Evolutionary conservation across 1,140 invertebrate genomes (phyloP).

Genomic region (Pissodes strobi): DNA sequence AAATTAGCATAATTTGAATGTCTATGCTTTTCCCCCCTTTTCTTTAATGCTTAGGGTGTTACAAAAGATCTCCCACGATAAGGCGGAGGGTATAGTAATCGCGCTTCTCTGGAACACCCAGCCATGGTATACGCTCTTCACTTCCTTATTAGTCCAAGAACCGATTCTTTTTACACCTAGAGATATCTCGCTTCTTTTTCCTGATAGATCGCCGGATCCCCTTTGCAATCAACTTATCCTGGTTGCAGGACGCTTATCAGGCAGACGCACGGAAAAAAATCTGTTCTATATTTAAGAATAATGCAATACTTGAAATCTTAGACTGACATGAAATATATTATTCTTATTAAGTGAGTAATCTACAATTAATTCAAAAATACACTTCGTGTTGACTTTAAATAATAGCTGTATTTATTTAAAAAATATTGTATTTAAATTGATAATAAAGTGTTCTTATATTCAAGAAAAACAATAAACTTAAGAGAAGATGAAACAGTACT

Average conservation of each 20-base stretch:
- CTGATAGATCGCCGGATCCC: background rate
- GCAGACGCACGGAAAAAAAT: too few species aligned
- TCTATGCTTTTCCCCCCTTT: slow-evolving; percentile 49
- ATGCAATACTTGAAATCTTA: too few species aligned
- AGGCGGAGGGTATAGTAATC: background rate
- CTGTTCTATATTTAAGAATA: too few species aligned
- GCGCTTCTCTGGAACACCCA: background rate
- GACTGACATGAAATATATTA: too few species aligned
- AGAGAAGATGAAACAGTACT: too few species aligned
- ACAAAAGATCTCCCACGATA: background rate
- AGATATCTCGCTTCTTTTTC: background rate
- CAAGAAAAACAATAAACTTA: too few species aligned
- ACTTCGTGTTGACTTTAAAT: too few species aligned
- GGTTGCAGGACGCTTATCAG: background rate
- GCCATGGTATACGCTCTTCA: background rate
- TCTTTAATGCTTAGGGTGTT: slow-evolving; percentile 16
- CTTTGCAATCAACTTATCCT: background rate
- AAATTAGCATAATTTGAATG: slow-evolving; percentile 34
- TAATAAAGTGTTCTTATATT: too few species aligned
- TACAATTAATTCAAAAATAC: too few species aligned
- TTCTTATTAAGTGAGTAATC: too few species aligned
- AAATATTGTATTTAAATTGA: too few species aligned
- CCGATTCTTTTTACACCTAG: background rate
- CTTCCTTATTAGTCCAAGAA: background rate
- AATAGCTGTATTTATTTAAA: too few species aligned